These are phyloP conservation scores for Gryllus longicercus DNA, from an alignment of 2,888 invertebrate genomes.

Conservation along the genomic window DNA sequence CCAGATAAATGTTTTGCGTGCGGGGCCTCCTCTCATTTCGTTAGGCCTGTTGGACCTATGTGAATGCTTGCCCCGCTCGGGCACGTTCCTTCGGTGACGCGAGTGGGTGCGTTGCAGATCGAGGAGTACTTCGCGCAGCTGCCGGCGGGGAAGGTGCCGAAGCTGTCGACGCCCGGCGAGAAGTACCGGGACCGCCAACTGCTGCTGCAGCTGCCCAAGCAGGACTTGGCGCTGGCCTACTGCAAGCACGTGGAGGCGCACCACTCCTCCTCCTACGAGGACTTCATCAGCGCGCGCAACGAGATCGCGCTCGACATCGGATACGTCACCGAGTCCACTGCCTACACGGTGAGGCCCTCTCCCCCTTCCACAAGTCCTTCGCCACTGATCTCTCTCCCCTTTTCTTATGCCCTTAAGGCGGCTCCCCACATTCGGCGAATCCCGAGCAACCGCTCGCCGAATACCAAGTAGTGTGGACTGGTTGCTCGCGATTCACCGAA, in stretches of 20 bases:
- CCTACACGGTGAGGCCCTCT: slow-evolving; percentile 27
- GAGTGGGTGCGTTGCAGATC: slow-evolving; percentile 58
- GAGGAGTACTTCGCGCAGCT: slow-evolving; percentile 90
- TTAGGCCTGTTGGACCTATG: too few relatives aligned
- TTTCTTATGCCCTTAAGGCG: too few relatives aligned
- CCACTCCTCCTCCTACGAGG: slow-evolving; percentile 80
- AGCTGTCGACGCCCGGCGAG: slow-evolving; percentile 73
- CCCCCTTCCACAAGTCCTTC: not conserved
- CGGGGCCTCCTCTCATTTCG: too few relatives aligned
- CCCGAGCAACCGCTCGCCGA: too few relatives aligned
- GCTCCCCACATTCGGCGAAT: too few relatives aligned
- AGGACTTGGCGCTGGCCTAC: slow-evolving; percentile 86
- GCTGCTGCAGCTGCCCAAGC: slow-evolving; percentile 86
- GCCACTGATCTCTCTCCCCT: not conserved
- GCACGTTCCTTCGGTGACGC: too few relatives aligned
- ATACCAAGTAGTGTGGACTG: too few relatives aligned
- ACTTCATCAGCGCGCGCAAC: slow-evolving; percentile 90
- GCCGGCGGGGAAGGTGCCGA: slow-evolving; percentile 72
- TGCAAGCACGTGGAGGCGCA: slow-evolving; percentile 80
- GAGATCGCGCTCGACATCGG: slow-evolving; percentile 95
- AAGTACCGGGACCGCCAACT: slow-evolving; percentile 76
- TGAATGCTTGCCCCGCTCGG: too few relatives aligned
- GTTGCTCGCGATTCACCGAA: too few relatives aligned
- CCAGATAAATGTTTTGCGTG: too few relatives aligned
- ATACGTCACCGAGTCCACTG: slow-evolving; percentile 31